Conservation (phyloP, 2,888 invertebrate species). For the Rhingia rostrata region DNA sequence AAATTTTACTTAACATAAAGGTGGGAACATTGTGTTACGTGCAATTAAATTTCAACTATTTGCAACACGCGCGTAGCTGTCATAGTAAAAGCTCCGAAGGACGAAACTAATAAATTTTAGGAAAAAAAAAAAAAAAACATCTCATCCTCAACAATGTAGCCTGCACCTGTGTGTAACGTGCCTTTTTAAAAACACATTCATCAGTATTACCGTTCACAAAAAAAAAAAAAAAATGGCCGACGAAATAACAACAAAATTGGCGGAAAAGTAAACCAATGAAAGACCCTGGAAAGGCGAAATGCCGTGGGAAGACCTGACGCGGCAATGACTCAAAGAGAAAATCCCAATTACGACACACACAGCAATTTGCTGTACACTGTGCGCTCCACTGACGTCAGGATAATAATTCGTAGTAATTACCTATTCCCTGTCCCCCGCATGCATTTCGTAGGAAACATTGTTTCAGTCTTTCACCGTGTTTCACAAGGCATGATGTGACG, state of each 20-base stretch:
- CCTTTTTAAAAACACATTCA: not conserved
- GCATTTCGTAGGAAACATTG: not conserved
- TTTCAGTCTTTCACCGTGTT: constrained; percentile 8
- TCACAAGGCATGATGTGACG: constrained; percentile 31
- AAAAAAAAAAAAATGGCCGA: no score
- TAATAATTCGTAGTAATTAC: constrained; percentile 65
- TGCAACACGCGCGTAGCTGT: constrained; percentile 4
- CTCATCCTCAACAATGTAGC: constrained; percentile 6
- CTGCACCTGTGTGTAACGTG: constrained; percentile 37
- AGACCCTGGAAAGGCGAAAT: constrained; percentile 4
- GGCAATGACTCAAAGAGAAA: constrained; percentile 32
- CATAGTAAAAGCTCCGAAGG: constrained; percentile 61
- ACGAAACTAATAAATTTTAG: constrained; percentile 28
- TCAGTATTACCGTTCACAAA: not conserved
- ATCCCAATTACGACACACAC: constrained; percentile 4
- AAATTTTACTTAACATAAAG: no score
- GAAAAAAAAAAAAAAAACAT: constrained; percentile 15
- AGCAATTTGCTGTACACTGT: constrained; percentile 45
- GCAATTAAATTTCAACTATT: no score
- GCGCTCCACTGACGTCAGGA: constrained; percentile 57
- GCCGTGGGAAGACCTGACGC: constrained; percentile 15
- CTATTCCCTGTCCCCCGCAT: not conserved
- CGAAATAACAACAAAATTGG: constrained; percentile 3
- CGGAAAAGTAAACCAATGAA: not conserved
- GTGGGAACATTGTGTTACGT: no score